Base-by-base conservation (phyloP, 1,140 invertebrate species). In the Thaumetopoea pityocampa region DNA sequence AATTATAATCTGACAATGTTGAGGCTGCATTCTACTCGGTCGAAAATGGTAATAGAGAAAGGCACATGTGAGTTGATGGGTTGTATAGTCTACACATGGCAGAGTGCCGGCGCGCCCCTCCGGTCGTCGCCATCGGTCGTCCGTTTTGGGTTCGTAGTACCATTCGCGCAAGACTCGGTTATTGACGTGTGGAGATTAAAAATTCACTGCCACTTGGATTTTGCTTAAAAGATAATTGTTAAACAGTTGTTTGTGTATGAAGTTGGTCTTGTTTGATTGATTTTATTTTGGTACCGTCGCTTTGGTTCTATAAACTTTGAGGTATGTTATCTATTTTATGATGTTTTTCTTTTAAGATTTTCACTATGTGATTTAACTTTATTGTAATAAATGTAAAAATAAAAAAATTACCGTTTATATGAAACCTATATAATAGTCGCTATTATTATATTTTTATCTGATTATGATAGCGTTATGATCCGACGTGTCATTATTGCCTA, bases 81-180 rank as follows among this genome's bases (percentile, higher is more conserved):
- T 29, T 72, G 66, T 57, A 43, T 47, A 46, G 34, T 43, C 44
- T 36, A 46, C 56, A 60, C 49, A 56, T 65, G 61, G 56, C 34
- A 42, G 43, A 37, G 43, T 45, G 42, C 33, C 27, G 48, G 35
- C 54, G 58, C 65, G 64, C 71, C 71, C 67, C 66, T 62, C 65
- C 47, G 50, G 41, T 46, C 50, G 54, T 56, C 52, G 37, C 20
- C 57, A 41, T 32, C 9, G 30, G 29, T 52, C 46, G 46, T 36
- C 47, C 48, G 64, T 67, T 67, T 55, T n/a, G n/a, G 52, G 59
- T 67, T 63, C 38, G 43, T 51, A 74, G 73, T 76, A 47, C 55
- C 61, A 62, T 63, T 49, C 63, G 63, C 45, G 52, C 51, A 54
- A 44, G 56, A 41, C 48, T 48, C 41, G 46, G 29, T 47, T 50